Percentiles rank a stretch among this genome's conserved stretches.
These are phyloP conservation scores for Lacerta bilineata DNA, from an alignment of 2,797 vertebrate species.

Conservation along the genomic window DNA sequence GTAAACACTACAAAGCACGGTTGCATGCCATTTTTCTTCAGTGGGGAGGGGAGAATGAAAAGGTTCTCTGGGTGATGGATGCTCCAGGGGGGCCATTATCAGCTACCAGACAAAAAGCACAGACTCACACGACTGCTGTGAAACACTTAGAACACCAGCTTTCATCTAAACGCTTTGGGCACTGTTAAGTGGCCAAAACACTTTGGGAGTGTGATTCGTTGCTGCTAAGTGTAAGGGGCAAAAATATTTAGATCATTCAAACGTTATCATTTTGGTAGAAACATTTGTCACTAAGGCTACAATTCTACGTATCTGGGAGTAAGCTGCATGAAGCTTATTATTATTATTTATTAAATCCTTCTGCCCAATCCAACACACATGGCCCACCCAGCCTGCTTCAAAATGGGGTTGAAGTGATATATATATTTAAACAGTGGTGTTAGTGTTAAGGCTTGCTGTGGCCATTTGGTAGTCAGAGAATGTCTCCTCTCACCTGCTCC, in stretches of 20 bases:
- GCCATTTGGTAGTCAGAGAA: neutral
- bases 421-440: neutral
- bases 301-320: neutral
- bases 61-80: neutral
- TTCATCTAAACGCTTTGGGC: conserved; percentile 14
- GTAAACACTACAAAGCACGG: accelerated
- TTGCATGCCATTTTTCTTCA: accelerated
- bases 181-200: conserved; percentile 8
- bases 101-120: conserved; percentile 20
- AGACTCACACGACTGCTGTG: accelerated
- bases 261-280: accelerated
- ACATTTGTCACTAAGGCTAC: neutral
- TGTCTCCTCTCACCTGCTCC: neutral
- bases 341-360: too few relatives aligned
- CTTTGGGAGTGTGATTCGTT: accelerated
- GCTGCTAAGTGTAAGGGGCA: neutral
- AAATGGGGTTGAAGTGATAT: too few relatives aligned
- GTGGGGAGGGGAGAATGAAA: conserved; percentile 14
- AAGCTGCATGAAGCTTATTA: neutral
- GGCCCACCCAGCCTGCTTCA: too few relatives aligned
- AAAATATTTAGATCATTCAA: neutral
- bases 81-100: neutral
- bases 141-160: conserved; percentile 31
- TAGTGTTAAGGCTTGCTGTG: neutral
- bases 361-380: too few relatives aligned